These are phyloP conservation scores for Nasonia vitripennis DNA, from an alignment of 1,140 invertebrate genomes.

Conservation along the genomic window DNA sequence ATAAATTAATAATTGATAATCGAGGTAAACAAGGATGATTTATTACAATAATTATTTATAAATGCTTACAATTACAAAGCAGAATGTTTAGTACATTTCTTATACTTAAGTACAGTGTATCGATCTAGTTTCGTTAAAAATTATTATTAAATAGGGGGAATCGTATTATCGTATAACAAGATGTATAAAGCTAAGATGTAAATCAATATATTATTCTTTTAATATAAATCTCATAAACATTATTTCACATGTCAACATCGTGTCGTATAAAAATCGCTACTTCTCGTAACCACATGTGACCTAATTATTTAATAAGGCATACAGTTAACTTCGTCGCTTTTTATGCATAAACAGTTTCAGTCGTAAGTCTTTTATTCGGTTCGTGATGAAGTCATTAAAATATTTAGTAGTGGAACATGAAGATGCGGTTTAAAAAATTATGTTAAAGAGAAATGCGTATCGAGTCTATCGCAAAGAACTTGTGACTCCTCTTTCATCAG, in stretches of 20 bases:
- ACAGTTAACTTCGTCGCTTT: not conserved
- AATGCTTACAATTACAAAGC: slow-evolving; percentile 47
- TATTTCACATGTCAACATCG: not conserved
- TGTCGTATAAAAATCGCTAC: not conserved
- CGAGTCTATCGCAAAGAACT: not conserved
- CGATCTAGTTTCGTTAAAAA: not conserved
- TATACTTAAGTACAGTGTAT: slow-evolving; percentile 22
- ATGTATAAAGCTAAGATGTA: not conserved
- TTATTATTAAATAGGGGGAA: not conserved
- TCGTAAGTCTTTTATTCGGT: not conserved
- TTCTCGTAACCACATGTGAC: not conserved
- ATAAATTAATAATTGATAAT: not conserved
- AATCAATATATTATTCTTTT: slow-evolving; percentile 11
- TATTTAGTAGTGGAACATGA: not conserved
- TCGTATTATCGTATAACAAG: not conserved
- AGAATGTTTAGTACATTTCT: slow-evolving; percentile 46
- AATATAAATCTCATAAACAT: no score
- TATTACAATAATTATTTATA: slow-evolving; percentile 42
- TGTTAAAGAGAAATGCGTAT: not conserved
- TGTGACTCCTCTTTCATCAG: not conserved
- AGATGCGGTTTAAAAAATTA: not conserved
- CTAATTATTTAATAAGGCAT: not conserved
- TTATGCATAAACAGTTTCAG: not conserved
- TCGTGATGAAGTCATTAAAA: not conserved
- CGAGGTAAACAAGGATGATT: slow-evolving; percentile 13